Evolutionary conservation across 2,797 vertebrate species (phyloP).

Genomic region (Urocyon cinereoargenteus): DNA sequence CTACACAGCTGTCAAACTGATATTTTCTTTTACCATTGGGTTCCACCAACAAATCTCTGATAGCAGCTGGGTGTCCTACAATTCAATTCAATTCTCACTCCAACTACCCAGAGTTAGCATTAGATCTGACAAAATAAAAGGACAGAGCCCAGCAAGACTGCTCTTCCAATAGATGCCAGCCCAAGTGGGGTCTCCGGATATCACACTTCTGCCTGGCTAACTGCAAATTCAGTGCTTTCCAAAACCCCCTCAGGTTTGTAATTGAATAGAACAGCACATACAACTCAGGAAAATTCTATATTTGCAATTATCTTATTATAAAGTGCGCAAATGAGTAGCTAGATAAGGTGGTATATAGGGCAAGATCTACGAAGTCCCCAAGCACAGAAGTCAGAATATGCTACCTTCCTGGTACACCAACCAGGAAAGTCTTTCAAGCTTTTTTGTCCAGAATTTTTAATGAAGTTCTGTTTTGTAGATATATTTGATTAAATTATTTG

Average conservation of each 20-base stretch:
- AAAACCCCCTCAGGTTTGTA: not conserved
- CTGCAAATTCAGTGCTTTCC: not conserved
- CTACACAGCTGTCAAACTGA: not conserved
- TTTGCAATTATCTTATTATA: not conserved
- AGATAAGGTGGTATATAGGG: not conserved
- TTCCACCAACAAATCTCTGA: constrained; percentile 10
- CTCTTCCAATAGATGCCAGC: not conserved
- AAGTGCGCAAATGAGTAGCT: not conserved
- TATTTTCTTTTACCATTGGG: not conserved
- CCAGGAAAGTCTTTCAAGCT: not conserved
- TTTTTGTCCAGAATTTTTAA: not conserved
- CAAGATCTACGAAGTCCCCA: not conserved
- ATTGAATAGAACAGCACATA: not conserved
- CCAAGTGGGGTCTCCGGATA: not conserved
- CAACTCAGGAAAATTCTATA: not conserved
- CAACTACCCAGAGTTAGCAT: not conserved
- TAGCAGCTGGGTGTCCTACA: not conserved
- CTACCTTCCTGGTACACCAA: not conserved
- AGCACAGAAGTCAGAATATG: not conserved
- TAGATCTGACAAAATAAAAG: not conserved
- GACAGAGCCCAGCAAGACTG: not conserved
- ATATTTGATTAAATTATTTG: not conserved
- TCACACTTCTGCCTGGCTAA: not conserved
- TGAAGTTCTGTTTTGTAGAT: constrained; percentile 16
- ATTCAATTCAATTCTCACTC: not conserved